phyloP scores from a whole-genome alignment of 1,140 invertebrate species.

The Lucilia sericata region DNA sequence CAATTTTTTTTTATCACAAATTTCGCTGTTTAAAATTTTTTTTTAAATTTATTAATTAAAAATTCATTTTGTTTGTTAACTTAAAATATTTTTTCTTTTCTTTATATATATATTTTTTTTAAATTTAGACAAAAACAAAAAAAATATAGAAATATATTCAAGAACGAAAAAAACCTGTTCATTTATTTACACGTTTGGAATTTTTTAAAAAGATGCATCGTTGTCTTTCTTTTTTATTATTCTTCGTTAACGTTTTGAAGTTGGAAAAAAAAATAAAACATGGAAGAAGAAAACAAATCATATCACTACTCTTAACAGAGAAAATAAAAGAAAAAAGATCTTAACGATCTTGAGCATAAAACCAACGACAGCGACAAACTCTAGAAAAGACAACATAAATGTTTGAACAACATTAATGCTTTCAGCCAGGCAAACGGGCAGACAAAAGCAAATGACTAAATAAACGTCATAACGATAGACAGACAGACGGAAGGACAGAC shows the following conservation, averaged over 20 bases:
- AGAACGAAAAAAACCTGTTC: constrained; percentile 38
- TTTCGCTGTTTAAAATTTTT: constrained; percentile 1
- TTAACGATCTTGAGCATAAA: constrained; percentile 23
- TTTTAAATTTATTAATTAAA: constrained; percentile 2
- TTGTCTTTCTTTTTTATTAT: constrained; percentile 3
- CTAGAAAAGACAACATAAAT: constrained; percentile 15
- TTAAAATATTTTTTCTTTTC: background rate
- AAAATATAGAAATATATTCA: background rate
- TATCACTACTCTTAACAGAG: background rate
- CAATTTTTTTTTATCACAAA: background rate
- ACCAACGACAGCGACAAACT: constrained; percentile 3
- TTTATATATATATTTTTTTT: background rate
- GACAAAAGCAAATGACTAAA: constrained; percentile 23
- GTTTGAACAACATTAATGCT: constrained; percentile 36
- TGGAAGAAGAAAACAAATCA: constrained; percentile 14
- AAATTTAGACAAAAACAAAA: background rate
- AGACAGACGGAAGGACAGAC: background rate
- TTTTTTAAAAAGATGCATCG: constrained; percentile 28
- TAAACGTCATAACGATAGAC: background rate
- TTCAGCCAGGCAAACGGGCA: background rate
- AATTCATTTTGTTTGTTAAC: constrained; percentile 4
- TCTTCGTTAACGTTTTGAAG: background rate
- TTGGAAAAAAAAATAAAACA: background rate
- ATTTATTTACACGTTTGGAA: constrained; percentile 31
- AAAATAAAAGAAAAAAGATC: background rate